Evolutionary conservation across 2,113 vertebrate genomes (phyloP).

Genomic region (Trichechus manatus): DNA sequence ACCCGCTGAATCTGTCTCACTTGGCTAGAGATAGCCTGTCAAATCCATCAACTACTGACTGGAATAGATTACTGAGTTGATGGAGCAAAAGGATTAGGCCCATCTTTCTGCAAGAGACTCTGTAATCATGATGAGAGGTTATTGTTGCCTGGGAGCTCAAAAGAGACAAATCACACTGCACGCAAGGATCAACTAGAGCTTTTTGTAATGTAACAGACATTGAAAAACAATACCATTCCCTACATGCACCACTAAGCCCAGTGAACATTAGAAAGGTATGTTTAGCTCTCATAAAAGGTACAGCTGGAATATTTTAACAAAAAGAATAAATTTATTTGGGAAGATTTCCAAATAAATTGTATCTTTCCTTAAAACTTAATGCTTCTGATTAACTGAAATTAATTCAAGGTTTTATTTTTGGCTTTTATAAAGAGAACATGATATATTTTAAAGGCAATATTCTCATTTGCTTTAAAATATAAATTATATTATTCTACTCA

Average conservation of each 20-base stretch:
- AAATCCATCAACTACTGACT: conserved; percentile 86
- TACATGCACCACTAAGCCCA: conserved; percentile 37
- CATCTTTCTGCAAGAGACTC: conserved; percentile 84
- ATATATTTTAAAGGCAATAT: background rate
- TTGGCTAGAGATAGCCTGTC: conserved; percentile 84
- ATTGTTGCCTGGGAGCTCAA: conserved; percentile 81
- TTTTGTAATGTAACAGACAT: conserved; percentile 77
- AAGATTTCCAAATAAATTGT: conserved; percentile 33
- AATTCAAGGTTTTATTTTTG: conserved; percentile 57
- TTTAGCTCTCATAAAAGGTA: conserved; percentile 20
- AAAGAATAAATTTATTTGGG: conserved; percentile 7
- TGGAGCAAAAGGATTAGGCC: conserved; percentile 80
- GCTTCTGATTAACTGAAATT: conserved; percentile 14
- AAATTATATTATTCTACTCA: conserved; percentile 33
- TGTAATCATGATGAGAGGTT: conserved; percentile 84
- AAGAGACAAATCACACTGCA: conserved; percentile 55
- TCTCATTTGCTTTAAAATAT: conserved; percentile 54
- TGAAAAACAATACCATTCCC: conserved; percentile 75
- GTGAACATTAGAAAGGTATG: conserved; percentile 39
- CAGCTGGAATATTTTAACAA: conserved; percentile 59
- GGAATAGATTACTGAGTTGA: conserved; percentile 87
- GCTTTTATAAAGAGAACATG: conserved; percentile 10
- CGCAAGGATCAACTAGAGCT: conserved; percentile 76
- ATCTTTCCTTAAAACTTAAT: conserved; percentile 12
- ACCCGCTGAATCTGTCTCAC: conserved; percentile 79